Conservation (phyloP, 2,113 vertebrate genomes). For the Hiodon alosoides region DNA sequence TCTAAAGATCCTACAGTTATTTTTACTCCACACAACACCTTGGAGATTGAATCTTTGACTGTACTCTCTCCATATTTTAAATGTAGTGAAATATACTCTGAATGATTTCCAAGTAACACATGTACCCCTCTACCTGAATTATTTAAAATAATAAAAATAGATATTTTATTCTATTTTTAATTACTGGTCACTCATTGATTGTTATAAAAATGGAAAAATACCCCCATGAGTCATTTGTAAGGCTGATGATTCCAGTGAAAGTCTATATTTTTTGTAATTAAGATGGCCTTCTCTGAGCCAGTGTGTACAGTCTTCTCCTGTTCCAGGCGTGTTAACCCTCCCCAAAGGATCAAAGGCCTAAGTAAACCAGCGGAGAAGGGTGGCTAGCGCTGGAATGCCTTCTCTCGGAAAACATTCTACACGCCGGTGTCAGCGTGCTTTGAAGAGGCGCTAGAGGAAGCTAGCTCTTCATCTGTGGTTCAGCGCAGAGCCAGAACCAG, state of each 20-base stretch:
- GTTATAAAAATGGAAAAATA: too few relatives aligned
- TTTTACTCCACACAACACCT: too few relatives aligned
- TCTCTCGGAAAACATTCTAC: constrained; percentile 37
- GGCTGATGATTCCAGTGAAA: neutral
- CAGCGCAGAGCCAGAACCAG: neutral
- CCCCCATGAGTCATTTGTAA: neutral
- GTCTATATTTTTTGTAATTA: neutral
- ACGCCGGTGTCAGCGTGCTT: constrained; percentile 40
- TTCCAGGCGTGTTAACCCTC: constrained; percentile 45
- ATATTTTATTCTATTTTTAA: too few relatives aligned
- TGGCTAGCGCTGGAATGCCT: constrained; percentile 44
- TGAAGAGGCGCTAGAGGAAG: neutral
- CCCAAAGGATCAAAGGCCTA: constrained; percentile 52
- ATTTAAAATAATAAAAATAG: too few relatives aligned
- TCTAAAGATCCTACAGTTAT: too few relatives aligned
- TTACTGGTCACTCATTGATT: too few relatives aligned
- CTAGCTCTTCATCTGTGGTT: neutral
- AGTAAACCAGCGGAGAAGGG: constrained; percentile 42
- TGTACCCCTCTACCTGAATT: too few relatives aligned
- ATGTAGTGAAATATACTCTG: too few relatives aligned
- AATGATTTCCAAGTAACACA: too few relatives aligned
- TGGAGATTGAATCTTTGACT: too few relatives aligned
- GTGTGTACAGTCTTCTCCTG: constrained; percentile 3
- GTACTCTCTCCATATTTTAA: too few relatives aligned
- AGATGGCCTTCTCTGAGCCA: neutral